phyloP scores from a whole-genome alignment of 2,888 invertebrate genomes.

The Xestia rhomboidea region DNA sequence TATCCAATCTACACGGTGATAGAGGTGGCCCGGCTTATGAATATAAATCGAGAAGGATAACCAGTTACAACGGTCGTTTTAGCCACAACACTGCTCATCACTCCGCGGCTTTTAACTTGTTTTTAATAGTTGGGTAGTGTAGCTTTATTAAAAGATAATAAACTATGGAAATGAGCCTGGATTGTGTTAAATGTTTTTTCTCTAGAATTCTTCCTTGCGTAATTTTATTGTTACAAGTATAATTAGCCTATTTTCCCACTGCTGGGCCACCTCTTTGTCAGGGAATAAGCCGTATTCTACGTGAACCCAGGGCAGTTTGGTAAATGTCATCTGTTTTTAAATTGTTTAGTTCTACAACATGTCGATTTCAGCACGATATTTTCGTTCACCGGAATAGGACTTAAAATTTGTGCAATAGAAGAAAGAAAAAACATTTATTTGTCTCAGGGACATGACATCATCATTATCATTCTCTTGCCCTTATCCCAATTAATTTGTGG shows the following conservation, averaged over 20 bases:
- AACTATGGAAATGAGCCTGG: not conserved
- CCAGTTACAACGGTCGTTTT: slow-evolving; percentile 45
- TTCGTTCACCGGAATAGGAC: not conserved
- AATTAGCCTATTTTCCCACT: too few species aligned
- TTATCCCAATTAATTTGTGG: too few species aligned
- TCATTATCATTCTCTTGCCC: too few species aligned
- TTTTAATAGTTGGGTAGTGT: not conserved
- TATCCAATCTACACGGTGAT: slow-evolving; percentile 62
- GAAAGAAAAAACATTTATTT: too few species aligned
- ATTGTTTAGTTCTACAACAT: not conserved
- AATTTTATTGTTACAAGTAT: too few species aligned
- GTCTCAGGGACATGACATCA: too few species aligned
- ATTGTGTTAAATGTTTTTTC: too few species aligned
- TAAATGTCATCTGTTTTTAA: not conserved
- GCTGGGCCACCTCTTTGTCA: too few species aligned
- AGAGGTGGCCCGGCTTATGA: slow-evolving; percentile 59
- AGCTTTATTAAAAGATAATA: not conserved
- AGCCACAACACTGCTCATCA: slow-evolving; percentile 37
- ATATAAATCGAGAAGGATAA: slow-evolving; percentile 59
- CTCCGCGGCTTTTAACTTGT: not conserved
- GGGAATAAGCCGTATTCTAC: too few species aligned
- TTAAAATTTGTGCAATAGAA: too few species aligned
- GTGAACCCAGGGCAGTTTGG: not conserved
- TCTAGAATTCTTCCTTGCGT: too few species aligned
- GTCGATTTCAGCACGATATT: not conserved